phyloP scores from a whole-genome alignment of 2,797 vertebrate genomes.

The Tragelaphus oryx region DNA sequence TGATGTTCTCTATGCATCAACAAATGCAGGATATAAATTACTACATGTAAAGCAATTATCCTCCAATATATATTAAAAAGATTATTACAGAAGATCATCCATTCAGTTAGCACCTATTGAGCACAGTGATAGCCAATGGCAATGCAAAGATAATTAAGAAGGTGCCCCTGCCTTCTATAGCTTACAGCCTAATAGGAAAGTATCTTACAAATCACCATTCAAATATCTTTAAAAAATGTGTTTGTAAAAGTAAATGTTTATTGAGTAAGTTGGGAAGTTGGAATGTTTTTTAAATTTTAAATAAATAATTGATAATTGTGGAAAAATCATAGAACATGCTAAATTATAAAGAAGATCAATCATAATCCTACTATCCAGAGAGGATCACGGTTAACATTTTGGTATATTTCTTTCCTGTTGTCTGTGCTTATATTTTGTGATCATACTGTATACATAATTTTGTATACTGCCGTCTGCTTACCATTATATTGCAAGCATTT shows the following conservation, averaged over 20 bases:
- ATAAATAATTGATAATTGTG: not conserved
- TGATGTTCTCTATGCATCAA: conserved; percentile 7
- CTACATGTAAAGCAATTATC: not conserved
- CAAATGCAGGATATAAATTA: not conserved
- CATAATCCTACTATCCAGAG: conserved; percentile 17
- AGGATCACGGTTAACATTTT: conserved; percentile 36
- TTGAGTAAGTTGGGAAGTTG: not conserved
- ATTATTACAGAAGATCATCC: not conserved
- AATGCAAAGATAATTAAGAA: not conserved
- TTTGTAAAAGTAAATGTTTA: conserved; percentile 23
- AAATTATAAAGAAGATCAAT: conserved; percentile 25
- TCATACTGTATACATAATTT: conserved; percentile 39
- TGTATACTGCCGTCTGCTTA: conserved; percentile 1
- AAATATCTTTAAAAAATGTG: not conserved
- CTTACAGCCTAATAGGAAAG: not conserved
- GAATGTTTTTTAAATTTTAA: not conserved
- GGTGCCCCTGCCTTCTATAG: not conserved
- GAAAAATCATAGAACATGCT: not conserved
- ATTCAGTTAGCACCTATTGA: conserved; percentile 6
- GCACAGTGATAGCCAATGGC: not conserved
- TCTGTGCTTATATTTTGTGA: not conserved
- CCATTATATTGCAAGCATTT: not conserved
- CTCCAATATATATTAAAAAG: not conserved
- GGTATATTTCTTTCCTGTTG: not conserved
- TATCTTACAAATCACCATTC: not conserved